Evolutionary conservation across 2,888 invertebrate genomes (phyloP).

Genomic region (Zygogramma bicolorata): DNA sequence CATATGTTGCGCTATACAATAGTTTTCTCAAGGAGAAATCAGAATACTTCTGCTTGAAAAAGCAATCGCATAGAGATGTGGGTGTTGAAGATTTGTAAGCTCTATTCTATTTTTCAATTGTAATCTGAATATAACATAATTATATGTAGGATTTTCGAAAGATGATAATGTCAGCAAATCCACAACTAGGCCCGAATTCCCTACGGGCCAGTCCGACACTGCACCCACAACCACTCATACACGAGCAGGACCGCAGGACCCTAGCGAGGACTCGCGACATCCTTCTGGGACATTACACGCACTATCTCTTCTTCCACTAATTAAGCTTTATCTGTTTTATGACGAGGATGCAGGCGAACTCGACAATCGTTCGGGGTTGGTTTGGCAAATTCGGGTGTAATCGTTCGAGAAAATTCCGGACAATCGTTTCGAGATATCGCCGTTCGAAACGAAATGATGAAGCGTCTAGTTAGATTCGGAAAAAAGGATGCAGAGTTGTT

Average conservation of each 20-base stretch:
- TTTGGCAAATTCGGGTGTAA: conserved; percentile 16
- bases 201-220: not conserved
- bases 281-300: conserved; percentile 44
- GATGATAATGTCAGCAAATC: too few species aligned
- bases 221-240: not conserved
- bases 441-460: not conserved
- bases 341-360: conserved; percentile 22
- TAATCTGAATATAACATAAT: too few species aligned
- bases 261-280: conserved; percentile 13
- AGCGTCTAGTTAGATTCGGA: not conserved
- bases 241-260: not conserved
- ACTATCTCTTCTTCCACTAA: conserved; percentile 55
- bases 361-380: not conserved
- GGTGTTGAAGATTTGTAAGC: too few species aligned
- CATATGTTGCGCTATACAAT: too few species aligned
- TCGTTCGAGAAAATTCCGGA: conserved; percentile 11
- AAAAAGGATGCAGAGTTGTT: not conserved
- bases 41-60: too few species aligned
- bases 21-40: too few species aligned
- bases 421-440: not conserved
- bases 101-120: too few species aligned
- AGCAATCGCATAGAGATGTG: too few species aligned
- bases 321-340: conserved; percentile 47
- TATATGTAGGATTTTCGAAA: too few species aligned
- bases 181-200: too few species aligned